phyloP scores from a whole-genome alignment of 2,113 vertebrate genomes.

The Rhinoptilus africanus region DNA sequence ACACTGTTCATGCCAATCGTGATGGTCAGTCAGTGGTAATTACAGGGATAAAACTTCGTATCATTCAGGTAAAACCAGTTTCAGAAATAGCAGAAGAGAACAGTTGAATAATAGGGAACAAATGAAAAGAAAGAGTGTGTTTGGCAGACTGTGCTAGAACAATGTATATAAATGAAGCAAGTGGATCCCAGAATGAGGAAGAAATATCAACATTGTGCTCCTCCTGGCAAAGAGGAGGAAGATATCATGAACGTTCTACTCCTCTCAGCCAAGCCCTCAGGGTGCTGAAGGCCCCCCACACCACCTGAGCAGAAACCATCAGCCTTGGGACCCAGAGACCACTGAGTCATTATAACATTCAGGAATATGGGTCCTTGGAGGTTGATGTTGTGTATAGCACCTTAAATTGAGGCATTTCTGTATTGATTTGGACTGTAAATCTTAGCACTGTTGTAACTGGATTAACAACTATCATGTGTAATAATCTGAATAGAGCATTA shows the following conservation, averaged over 20 bases:
- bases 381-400: accelerated
- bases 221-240: not conserved
- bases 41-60: not conserved
- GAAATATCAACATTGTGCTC: not conserved
- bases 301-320: not conserved
- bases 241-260: not conserved
- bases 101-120: not conserved
- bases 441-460: not conserved
- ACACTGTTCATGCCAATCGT: not conserved
- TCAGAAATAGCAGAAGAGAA: not conserved
- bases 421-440: not conserved
- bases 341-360: not conserved
- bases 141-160: not conserved
- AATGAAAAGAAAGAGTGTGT: not conserved
- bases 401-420: not conserved
- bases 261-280: not conserved
- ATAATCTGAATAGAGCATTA: not conserved
- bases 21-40: not conserved
- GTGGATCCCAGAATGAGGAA: not conserved
- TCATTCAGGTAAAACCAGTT: not conserved
- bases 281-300: not conserved
- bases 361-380: not conserved
- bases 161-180: not conserved
- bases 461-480: not conserved
- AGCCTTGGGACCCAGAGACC: not conserved